Evolutionary conservation across 2,797 vertebrate species (phyloP), one percentile per base, ranked within the genome.

Genomic region (Ceryle rudis): DNA sequence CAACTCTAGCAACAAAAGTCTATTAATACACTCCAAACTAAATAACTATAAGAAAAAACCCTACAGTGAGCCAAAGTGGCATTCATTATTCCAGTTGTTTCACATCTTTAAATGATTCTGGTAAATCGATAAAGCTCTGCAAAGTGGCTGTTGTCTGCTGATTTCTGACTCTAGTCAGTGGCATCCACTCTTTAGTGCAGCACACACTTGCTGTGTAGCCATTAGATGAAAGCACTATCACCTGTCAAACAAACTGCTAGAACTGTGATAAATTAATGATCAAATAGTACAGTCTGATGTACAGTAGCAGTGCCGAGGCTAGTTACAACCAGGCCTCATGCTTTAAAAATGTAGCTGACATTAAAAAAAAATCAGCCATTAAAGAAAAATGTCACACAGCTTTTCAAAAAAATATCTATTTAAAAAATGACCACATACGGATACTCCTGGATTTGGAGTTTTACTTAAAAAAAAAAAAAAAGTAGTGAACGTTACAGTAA

Each of bases 231-330:
- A 99, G 98, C 97, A 94, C 97, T 97, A 98, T 98, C 98, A 99
- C 98, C 99, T 99, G 98, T 99, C 99, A 99, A 99, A 99, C 99
- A 99, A 99, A 99, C 98, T 98, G 98, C 98, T 99, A 98, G 98
- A 99, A 98, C 98, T 98, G 98, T 99, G 98, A 99, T 99, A 99
- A 99, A 99, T 99, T 99, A 99, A 99, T 99, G 99, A 99, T 99
- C 99, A 99, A 99, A 99, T 98, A 97, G 97, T 98, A 98, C 97
- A 97, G 98, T 97, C 98, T 97, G 98, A 98, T 97, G 98, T 98
- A 98, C 98, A 98, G 98, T 98, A 98, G 98, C 98, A 98, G 97
- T 96, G 97, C 98, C 79, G 97, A 97, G 97, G 98, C 98, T 98
- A 98, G 98, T 98, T 98, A 98, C 98, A 98, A 98, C 98, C 97